Base-by-base conservation (phyloP, 2,797 vertebrate genomes). In the Sebastes elongatus region DNA sequence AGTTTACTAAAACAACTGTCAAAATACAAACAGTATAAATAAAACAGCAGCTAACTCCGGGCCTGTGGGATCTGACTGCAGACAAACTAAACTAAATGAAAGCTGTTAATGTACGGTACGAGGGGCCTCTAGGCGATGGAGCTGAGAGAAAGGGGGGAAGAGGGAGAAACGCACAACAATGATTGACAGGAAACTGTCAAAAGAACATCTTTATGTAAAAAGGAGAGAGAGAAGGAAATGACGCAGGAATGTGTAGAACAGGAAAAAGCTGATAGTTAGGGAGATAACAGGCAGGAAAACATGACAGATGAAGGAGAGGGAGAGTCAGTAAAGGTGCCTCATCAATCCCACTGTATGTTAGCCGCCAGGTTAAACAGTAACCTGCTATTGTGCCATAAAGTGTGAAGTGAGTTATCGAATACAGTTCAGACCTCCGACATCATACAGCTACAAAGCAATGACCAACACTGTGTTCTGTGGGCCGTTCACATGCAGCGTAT, bases 1-100 rank as follows among this genome's bases (percentile, higher is more conserved):
- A 81, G 71, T 91, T 90, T 82, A 52, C 69, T 63, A 57, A 78
- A 83, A 88, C 70, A 79, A 78, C 53, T 83, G 71, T 80, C 71
- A 79, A 82, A 88, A 90, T 76, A 83, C 32, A 88, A 92, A 86
- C 80, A 77, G 67, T 62, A 85, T 88, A 81, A 86, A 87, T 89
- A 88, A 92, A 91, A 86, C 42, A 86, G 74, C n/a, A 80, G 79
- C 80, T 78, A 76, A 84, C 78, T 80, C 55, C 63, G 33, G 38
- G 74, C 81, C 81, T 64, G 1, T 59, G 89, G 87, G 91, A 88
- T 74, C 57, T 65, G 71, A 86, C 73, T 83, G 79, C 52, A 76
- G 66, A 72, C 76, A 86, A 65, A 79, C 61, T 71, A 55, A 88
- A 86, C 78, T 78, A 85, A 82, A 86, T 86, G 72, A 84, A 87